A percentile compares a stretch with the other conserved stretches of the same genome.
phyloP scores from a whole-genome alignment of 1,140 invertebrate species.

The Adoxophyes honmai region DNA sequence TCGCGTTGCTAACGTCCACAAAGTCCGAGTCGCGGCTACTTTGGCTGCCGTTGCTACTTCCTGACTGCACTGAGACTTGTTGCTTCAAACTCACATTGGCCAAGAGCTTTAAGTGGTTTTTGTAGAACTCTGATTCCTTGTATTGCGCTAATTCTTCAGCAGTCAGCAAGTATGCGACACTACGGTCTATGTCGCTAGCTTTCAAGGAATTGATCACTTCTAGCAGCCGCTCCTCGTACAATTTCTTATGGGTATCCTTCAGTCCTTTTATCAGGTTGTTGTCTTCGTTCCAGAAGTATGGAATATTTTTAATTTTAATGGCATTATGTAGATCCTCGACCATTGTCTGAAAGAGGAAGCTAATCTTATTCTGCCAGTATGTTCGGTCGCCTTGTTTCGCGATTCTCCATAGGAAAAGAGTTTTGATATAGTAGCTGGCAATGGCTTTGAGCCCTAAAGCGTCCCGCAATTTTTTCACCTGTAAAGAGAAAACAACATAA shows the following conservation, averaged over 20 bases:
- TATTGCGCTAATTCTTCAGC: constrained; percentile 38
- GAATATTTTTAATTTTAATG: constrained; percentile 51
- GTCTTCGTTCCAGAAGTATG: constrained; percentile 69
- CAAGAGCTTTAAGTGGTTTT: constrained; percentile 19
- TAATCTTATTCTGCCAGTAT: constrained; percentile 63
- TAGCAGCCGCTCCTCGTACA: constrained; percentile 43
- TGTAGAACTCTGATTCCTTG: constrained; percentile 43
- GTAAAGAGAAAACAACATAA: constrained; percentile 19
- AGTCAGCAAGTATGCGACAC: constrained; percentile 31
- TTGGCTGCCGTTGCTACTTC: neutral
- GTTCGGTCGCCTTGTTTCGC: constrained; percentile 40
- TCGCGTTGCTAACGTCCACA: neutral
- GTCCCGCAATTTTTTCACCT: constrained; percentile 73
- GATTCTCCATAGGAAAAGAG: constrained; percentile 70
- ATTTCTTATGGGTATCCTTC: constrained; percentile 31
- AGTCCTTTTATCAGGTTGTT: constrained; percentile 61
- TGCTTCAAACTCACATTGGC: neutral
- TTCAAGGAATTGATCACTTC: constrained; percentile 37
- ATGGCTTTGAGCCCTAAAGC: constrained; percentile 55
- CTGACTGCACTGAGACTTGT: neutral
- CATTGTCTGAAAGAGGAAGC: constrained; percentile 63
- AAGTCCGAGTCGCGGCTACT: neutral
- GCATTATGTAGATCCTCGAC: constrained; percentile 56
- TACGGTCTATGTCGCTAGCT: constrained; percentile 40
- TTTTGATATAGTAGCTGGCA: constrained; percentile 77